Percentiles rank a stretch among this genome's conserved stretches.
Evolutionary conservation across 2,797 vertebrate genomes (phyloP).

Genomic region (Coregonus sp.): DNA sequence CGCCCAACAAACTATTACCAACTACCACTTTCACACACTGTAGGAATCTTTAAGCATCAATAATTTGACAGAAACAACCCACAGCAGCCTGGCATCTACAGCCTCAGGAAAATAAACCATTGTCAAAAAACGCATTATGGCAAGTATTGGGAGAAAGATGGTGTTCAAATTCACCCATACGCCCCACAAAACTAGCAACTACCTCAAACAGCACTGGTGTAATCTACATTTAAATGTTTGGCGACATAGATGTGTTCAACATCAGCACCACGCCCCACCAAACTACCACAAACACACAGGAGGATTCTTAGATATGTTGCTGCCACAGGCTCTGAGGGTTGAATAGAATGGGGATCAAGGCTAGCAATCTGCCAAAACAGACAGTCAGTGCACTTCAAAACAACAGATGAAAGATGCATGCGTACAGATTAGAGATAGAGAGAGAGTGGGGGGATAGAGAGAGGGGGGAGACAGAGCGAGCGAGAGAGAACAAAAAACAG

Average conservation of each 20-base stretch:
- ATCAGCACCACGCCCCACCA: constrained; percentile 47
- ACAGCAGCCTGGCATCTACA: constrained; percentile 21
- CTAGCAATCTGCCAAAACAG: constrained; percentile 73
- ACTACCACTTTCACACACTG: constrained; percentile 5
- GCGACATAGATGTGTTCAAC: constrained; percentile 24
- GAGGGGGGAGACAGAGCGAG: no score
- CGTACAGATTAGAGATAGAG: constrained; percentile 58
- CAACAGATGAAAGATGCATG: constrained; percentile 64
- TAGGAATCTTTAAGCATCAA: not conserved
- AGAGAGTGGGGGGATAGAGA: not conserved
- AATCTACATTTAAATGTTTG: not conserved
- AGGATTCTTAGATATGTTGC: constrained; percentile 39
- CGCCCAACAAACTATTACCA: constrained; percentile 54
- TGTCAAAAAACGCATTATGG: constrained; percentile 52
- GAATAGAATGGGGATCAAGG: constrained; percentile 65
- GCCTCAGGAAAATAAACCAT: constrained; percentile 48
- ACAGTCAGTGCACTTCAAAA: constrained; percentile 40
- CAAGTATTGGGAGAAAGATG: constrained; percentile 32
- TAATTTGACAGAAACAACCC: not conserved
- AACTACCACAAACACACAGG: constrained; percentile 55
- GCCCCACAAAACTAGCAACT: constrained; percentile 53
- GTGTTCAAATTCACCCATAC: not conserved
- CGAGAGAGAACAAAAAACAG: no score
- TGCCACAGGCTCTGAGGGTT: constrained; percentile 45
- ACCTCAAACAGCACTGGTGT: not conserved